These are phyloP conservation scores for Sebastes diaconus DNA, from an alignment of 2,797 vertebrate species.

Conservation along the genomic window DNA sequence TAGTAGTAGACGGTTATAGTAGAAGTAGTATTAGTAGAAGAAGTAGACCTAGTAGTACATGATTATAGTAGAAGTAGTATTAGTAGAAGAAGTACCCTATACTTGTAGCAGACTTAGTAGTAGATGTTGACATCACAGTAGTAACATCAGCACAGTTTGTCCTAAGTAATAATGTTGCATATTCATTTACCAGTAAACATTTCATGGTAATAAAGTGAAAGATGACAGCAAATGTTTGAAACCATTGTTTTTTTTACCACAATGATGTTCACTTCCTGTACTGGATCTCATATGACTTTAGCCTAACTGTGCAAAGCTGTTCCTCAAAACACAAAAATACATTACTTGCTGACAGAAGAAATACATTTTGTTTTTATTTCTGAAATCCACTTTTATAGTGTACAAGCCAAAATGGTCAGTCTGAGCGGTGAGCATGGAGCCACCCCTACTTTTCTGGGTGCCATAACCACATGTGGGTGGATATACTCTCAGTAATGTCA, in stretches of 20 bases:
- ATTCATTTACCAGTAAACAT: background rate
- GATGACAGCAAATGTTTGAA: background rate
- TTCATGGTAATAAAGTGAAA: background rate
- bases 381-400: background rate
- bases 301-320: background rate
- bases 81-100: background rate
- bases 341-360: slow-evolving; percentile 21
- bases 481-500: slow-evolving; percentile 51
- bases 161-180: background rate
- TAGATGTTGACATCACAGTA: background rate
- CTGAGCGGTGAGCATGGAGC: background rate
- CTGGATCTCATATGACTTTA: background rate
- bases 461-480: slow-evolving; percentile 62
- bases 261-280: background rate
- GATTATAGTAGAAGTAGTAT: background rate
- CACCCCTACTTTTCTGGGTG: slow-evolving; percentile 6
- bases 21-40: background rate
- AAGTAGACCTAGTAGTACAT: background rate
- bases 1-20: background rate
- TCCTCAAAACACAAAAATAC: background rate
- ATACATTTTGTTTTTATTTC: background rate
- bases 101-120: background rate
- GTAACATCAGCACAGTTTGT: background rate
- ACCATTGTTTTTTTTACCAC: background rate
- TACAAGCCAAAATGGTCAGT: slow-evolving; percentile 28